Base-by-base conservation (phyloP, 1,140 invertebrate species). In the Prorops nasuta region DNA sequence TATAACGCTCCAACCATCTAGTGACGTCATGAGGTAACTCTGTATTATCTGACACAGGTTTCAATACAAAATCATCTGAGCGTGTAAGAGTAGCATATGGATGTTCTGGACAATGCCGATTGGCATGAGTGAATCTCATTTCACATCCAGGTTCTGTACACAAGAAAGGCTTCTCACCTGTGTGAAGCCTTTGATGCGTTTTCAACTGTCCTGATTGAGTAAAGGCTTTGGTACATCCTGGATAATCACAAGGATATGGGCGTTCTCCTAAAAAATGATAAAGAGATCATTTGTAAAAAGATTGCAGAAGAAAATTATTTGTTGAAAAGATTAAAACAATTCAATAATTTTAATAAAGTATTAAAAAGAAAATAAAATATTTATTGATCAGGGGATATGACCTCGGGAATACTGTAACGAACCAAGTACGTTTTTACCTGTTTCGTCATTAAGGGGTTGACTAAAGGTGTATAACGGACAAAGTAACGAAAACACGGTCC, bases 131-230 rank as follows among this genome's bases (percentile, higher is more conserved):
- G 63, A 91, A 92, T 47, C 86, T 73, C 71, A 82, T 86, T 21
- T 75, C 74, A 72, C 83, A 87, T 59, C 86, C 86, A 52, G 78
- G 62, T 51, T 80, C 80, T 2, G 85, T 83, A 73, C 90, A 92
- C 7, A 84, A 69, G 71, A 92, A 92, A 2, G 89, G 90, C 66
- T 90, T 90, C 63, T 91, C 89, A 22, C 89, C 89, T 1, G 89
- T 91, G 63, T 92, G 90, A 3, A 91, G 70, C 51, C 89, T 73
- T 64, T 91, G 89, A 70, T 92, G 90, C 1, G 90, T 92, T 71
- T 91, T 90, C 16, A 92, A 64, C 63, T 92, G 90, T 1, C 90
- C 90, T 53, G 89, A 91, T 70, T 92, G 90, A 18, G 88, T 89
- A 67, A 92, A 92, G 24, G 86, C 84, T 65, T 85, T 83, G 1